Conservation (phyloP, 1,140 invertebrate genomes). For the Melitaea cinxia region DNA sequence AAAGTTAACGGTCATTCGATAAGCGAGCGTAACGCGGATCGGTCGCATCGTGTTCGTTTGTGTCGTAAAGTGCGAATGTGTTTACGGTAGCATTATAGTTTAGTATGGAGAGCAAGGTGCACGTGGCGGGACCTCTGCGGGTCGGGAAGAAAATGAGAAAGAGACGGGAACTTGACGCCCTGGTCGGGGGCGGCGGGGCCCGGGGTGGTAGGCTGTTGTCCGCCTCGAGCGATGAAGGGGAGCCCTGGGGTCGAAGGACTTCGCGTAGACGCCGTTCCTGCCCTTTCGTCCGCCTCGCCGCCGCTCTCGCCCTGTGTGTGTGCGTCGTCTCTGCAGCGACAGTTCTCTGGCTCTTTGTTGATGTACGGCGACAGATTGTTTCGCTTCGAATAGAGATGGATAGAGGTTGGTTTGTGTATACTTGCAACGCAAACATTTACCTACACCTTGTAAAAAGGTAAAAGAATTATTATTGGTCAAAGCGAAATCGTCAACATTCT, state of each 20-base stretch:
- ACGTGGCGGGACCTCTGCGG: conserved; percentile 74
- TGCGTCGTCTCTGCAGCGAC: conserved; percentile 85
- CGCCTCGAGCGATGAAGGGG: conserved; percentile 83
- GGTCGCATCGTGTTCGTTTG: conserved; percentile 50
- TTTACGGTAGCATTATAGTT: conserved; percentile 60
- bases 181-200: conserved; percentile 72
- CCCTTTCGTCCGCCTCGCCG: conserved; percentile 82
- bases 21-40: conserved; percentile 35
- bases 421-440: neutral
- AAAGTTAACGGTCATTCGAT: conserved; percentile 51
- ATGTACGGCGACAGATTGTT: conserved; percentile 85
- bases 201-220: conserved; percentile 74
- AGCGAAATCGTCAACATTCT: no score
- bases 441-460: no score
- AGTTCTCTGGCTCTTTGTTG: conserved; percentile 86
- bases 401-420: conserved; percentile 81
- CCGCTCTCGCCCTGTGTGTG: conserved; percentile 83
- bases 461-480: no score
- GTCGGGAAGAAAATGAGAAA: conserved; percentile 84
- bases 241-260: conserved; percentile 60
- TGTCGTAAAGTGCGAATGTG: conserved; percentile 52
- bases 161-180: conserved; percentile 82
- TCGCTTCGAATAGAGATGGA: conserved; percentile 85
- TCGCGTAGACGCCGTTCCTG: conserved; percentile 55
- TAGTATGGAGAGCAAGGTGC: conserved; percentile 72